phyloP scores from a whole-genome alignment of 2,113 vertebrate genomes.

The Actenoides lindsayi region DNA sequence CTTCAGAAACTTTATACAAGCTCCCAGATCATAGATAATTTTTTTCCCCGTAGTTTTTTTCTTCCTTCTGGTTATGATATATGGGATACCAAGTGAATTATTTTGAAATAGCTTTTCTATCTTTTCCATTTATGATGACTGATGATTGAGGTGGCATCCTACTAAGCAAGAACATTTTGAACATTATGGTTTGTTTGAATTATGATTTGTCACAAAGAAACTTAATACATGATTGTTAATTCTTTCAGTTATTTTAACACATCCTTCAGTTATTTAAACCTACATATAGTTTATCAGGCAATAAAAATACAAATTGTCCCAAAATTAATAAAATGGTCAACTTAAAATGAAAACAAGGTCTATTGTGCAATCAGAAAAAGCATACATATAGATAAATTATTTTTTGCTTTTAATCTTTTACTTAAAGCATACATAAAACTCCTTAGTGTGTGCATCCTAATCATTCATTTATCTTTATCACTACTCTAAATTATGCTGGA shows the following conservation, averaged over 20 bases:
- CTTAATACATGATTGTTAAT: not conserved
- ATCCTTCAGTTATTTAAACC: not conserved
- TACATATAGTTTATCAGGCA: not conserved
- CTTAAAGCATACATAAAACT: not conserved
- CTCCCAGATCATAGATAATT: not conserved
- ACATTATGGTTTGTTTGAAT: not conserved
- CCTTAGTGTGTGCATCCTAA: not conserved
- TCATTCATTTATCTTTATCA: not conserved
- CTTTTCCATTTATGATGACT: not conserved
- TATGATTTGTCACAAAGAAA: not conserved
- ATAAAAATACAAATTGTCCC: not conserved
- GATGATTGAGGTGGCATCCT: not conserved
- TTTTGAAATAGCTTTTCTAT: not conserved
- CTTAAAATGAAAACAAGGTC: not conserved
- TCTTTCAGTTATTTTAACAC: not conserved
- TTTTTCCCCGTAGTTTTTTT: not conserved
- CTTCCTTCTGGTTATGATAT: not conserved
- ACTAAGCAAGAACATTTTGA: not conserved
- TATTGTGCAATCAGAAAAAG: not conserved
- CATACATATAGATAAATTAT: not conserved
- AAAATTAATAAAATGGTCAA: not conserved
- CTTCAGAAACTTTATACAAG: not conserved
- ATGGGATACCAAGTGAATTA: not conserved
- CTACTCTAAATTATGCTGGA: not conserved
- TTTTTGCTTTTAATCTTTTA: too few relatives aligned